Conservation (phyloP, 1,140 invertebrate genomes). For the Battus philenor region DNA sequence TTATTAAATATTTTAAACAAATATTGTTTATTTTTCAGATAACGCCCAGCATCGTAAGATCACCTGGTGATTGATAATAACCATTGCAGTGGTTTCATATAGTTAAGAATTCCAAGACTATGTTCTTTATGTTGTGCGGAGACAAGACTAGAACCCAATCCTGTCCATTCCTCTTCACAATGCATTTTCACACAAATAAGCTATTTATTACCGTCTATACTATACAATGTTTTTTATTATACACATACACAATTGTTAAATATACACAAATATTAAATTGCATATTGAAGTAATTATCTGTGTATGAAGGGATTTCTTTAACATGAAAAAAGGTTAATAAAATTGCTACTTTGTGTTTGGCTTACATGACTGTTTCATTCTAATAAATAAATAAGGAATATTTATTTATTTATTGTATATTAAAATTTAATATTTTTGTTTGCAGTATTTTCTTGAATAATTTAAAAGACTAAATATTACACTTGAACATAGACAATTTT, state of each 20-base stretch:
- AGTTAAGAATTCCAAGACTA: not conserved
- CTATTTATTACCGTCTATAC: too few species aligned
- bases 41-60: slow-evolving; percentile 13
- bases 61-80: slow-evolving; percentile 1
- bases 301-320: too few species aligned
- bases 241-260: not conserved
- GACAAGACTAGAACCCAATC: slow-evolving; percentile 3
- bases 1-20: not conserved
- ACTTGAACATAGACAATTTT: too few species aligned
- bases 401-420: too few species aligned
- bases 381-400: too few species aligned
- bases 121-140: not conserved
- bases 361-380: too few species aligned
- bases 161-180: slow-evolving; percentile 3
- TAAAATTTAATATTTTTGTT: too few species aligned
- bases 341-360: too few species aligned
- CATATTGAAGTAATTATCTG: not conserved
- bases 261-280: not conserved
- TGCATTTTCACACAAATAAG: slow-evolving; percentile 1
- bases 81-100: slow-evolving; percentile 5
- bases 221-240: too few species aligned
- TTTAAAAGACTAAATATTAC: too few species aligned
- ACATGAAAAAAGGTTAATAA: too few species aligned
- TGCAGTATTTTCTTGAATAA: too few species aligned
- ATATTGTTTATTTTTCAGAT: slow-evolving; percentile 24